Evolutionary conservation across 2,797 vertebrate species (phyloP).

Genomic region (Poecilia wingei): DNA sequence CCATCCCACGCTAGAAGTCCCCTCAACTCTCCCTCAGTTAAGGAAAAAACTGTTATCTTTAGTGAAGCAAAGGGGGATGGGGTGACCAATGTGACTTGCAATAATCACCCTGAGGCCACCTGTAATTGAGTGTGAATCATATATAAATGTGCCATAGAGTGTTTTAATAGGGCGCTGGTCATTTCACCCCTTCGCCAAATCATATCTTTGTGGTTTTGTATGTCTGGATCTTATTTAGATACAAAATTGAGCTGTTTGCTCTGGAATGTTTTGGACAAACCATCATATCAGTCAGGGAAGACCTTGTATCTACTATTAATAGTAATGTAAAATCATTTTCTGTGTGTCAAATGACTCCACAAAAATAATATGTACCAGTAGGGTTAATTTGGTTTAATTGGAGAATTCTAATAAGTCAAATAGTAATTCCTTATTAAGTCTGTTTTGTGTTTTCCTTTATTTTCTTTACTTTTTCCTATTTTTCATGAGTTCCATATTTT

Average conservation of each 20-base stretch:
- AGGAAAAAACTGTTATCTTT: conserved; percentile 58
- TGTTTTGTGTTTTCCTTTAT: background rate
- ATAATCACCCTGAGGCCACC: conserved; percentile 50
- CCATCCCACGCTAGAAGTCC: conserved; percentile 68
- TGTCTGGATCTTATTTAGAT: background rate
- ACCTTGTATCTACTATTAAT: background rate
- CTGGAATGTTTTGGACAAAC: background rate
- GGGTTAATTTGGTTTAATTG: background rate
- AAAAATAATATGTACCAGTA: background rate
- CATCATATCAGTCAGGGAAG: background rate
- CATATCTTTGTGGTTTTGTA: background rate
- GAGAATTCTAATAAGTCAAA: background rate
- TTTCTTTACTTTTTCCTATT: background rate
- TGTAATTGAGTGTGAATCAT: conserved; percentile 45
- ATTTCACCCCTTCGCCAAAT: background rate
- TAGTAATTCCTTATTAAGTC: too few relatives aligned
- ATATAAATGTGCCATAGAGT: conserved; percentile 46
- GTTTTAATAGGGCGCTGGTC: background rate
- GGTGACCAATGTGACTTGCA: conserved; percentile 50
- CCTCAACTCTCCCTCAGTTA: conserved; percentile 43
- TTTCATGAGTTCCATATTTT: background rate
- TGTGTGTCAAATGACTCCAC: background rate
- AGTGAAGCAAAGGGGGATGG: conserved; percentile 71
- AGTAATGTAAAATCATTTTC: background rate
- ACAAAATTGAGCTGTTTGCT: background rate